Evolutionary conservation across 2,113 vertebrate genomes (phyloP), one percentile per base, ranked within the genome.

Genomic region (Zosterops hypoxanthus): DNA sequence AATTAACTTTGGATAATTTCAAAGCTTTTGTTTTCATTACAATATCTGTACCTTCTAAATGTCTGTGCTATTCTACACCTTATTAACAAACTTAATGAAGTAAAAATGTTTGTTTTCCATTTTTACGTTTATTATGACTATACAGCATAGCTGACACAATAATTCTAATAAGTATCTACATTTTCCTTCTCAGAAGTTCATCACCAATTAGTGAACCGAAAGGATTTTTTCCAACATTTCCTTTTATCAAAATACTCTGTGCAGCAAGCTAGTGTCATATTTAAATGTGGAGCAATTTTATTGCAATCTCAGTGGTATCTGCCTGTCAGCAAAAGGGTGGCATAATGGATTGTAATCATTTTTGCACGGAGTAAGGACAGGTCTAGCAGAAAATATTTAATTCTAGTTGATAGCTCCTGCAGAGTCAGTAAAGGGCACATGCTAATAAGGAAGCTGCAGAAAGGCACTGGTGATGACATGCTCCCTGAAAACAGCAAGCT

Each of bases 351-450:
- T 98, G 95, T 98, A 98, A 99, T 99, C 97, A 98, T 98, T 98
- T 98, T 98, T 98, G 98, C 96, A 97, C 95, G 95, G 95, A 97
- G 90, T 96, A 98, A 97, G 96, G 97, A 98, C 97, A 98, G 94
- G 97, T 97, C 97, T 97, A 96, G 97, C 96, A 97, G 97, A 98
- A 98, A 98, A 97, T 98, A 98, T 98, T 99, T 99, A 99, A 99
- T 99, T 98, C 98, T 98, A 97, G 97, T 97, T 98, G 99, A 99
- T 98, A 98, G 98, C 98, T 98, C 98, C 98, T 98, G 97, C 97
- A 94, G 96, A 98, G 98, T 97, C 98, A 98, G 97, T 96, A 98
- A 98, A 98, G 98, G 98, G 95, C 98, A 98, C 73, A 90, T 97
- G 95, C 97, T 98, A 98, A 98, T 98, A 98, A 98, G 97, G 90